Base-by-base conservation (phyloP, 37 sponge, comb jelly and placozoan species). In the Tethya wilhelma region DNA sequence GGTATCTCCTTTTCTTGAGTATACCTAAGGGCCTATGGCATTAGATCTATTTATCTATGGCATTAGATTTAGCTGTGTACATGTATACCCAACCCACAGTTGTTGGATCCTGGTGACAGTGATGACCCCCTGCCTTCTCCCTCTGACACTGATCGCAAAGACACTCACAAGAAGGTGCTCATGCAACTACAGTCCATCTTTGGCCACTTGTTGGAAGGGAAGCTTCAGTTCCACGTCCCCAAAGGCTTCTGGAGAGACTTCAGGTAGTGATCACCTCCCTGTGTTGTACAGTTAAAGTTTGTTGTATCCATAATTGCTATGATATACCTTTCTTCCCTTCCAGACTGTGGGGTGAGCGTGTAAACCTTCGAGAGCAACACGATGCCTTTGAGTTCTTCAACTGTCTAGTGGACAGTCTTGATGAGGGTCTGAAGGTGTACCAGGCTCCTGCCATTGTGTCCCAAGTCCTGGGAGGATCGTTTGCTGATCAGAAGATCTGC, bases 371-470 rank as follows among this genome's bases (percentile, higher is more conserved):
- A 36, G 98, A 98, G 63, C 98, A 98, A 57, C 96, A 98, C 34
- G 98, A 98, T 84, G 97, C 97, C n/a, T 84, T 95, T 85, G 96
- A 98, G 87, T 98, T 98, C 82, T 98, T 95, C 84, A 98, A 95
- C 75, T 88, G 89, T 26, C 74, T 98, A 38, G 89, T 98, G 49
- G 98, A 98, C 64, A 88, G 78, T 55, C 79, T 98, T 78, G 96
- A 97, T 73, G 95, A 96, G 39, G 96, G 91, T 23, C 57, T 93
- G 25, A 96, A 96, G 79, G 69, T 74, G n/a, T 80, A 85, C 36
- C 71, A 70, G 0, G 43, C 30, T 17, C 64, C 77, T 36, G 41
- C 66, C 28, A 28, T 75, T 20, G 66, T 95, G 6, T 83, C 90
- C 2, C 38, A 78, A 17, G 77, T 85, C 14, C 78, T 98, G 14